Evolutionary conservation across 2,888 invertebrate species (phyloP).

Genomic region (Poecilus cupreus): DNA sequence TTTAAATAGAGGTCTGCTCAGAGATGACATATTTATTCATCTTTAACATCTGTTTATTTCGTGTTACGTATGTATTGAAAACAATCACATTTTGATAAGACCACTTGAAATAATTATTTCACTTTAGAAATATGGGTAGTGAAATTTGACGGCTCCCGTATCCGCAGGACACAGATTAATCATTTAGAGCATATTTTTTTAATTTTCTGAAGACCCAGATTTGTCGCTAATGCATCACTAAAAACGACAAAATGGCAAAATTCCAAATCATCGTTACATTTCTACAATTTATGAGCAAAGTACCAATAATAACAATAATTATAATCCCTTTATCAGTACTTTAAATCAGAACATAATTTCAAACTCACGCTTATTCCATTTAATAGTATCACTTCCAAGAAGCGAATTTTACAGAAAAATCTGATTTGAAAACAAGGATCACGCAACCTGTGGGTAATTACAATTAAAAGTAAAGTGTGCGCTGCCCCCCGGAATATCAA

Average conservation of each 20-base stretch:
- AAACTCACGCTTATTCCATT: slow-evolving; percentile 23
- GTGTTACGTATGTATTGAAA: too few relatives aligned
- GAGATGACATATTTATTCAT: too few relatives aligned
- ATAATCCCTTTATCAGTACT: slow-evolving; percentile 23
- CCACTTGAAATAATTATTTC: too few relatives aligned
- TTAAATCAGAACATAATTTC: slow-evolving; percentile 11
- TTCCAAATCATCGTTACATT: background rate
- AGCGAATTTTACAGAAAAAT: slow-evolving; percentile 45
- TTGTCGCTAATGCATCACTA: too few relatives aligned
- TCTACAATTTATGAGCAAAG: background rate
- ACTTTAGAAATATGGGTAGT: too few relatives aligned
- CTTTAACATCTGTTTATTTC: too few relatives aligned
- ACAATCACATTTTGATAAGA: too few relatives aligned
- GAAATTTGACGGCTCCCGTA: too few relatives aligned
- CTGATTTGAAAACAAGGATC: slow-evolving; percentile 42
- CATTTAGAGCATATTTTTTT: too few relatives aligned
- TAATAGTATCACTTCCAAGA: slow-evolving; percentile 42
- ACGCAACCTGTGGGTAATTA: slow-evolving; percentile 40
- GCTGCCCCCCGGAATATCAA: background rate
- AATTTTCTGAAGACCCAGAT: too few relatives aligned
- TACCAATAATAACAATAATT: slow-evolving; percentile 30
- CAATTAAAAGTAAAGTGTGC: slow-evolving; percentile 41
- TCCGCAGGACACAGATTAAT: too few relatives aligned
- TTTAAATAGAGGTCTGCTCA: too few relatives aligned
- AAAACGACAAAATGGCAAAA: background rate